Evolutionary conservation across 2,888 invertebrate genomes (phyloP), one percentile per base, ranked within the genome.

Genomic region (Eurytoma adleriae): DNA sequence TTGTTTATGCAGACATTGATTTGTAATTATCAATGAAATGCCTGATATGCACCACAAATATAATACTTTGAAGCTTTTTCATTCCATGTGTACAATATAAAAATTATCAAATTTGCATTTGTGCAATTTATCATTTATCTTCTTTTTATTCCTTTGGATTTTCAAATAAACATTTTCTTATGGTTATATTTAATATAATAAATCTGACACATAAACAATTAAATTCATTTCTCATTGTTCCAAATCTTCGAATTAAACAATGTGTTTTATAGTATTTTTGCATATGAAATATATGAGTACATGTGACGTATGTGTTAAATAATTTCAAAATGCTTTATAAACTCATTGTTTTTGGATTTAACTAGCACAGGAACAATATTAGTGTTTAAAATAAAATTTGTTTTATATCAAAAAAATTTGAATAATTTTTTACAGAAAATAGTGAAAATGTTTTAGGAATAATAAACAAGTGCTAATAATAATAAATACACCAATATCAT

Each of bases 401-500:
- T 68, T 40, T 40, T 40, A 40, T 40, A 40, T 40, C 40, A 40
- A 40, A 0, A 10, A 7, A 10, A 40, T 40, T 40, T 40, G 40
- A 10, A 40, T 40, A 10, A 40, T 40, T 40, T 30, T 40, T 40
- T 40, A 40, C 40, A 40, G 10, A 40, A 40, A 40, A 10, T 40
- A 40, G 40, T 40, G 40, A 40, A 40, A 40, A 10, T 40, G 40
- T 40, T 40, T 40, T 40, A 40, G 40, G 40, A 40, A 40, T 10
- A 40, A 40, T 10, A 40, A 40, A 40, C 10, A 40, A 52, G 27
- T 68, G 20, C 61, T 59, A 61, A 59, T 24, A 24, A 24, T 24
- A 24, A 24, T 24, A 24, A 24, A 24, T 20, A 84, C 74, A 79
- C 62, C 74, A 75, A 75, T 82, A 78, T 78, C 27, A 52, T 72